Evolutionary conservation across 2,113 vertebrate species (phyloP).

Genomic region (Pteronura brasiliensis): DNA sequence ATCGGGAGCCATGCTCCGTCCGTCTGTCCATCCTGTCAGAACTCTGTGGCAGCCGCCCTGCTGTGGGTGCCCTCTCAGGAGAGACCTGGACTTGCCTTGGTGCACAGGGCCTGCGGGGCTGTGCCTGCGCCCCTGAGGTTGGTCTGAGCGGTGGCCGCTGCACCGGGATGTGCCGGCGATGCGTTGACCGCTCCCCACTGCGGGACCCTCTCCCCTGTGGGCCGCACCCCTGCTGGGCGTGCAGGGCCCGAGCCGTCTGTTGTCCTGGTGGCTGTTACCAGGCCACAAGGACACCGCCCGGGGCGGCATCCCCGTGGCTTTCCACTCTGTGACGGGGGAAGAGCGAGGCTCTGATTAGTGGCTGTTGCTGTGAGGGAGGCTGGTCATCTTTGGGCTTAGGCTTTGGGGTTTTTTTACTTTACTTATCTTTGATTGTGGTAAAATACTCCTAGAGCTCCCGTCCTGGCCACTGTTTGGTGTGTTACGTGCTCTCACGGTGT

Average conservation of each 20-base stretch:
- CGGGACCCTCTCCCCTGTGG: accelerated
- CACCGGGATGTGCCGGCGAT: not conserved
- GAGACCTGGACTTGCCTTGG: not conserved
- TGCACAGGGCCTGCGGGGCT: not conserved
- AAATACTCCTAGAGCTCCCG: accelerated
- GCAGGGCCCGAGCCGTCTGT: accelerated
- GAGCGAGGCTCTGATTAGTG: not conserved
- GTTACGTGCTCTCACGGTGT: accelerated
- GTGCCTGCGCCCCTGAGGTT: not conserved
- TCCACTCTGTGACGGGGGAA: accelerated
- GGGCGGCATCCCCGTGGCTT: accelerated
- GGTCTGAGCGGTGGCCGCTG: not conserved
- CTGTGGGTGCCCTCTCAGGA: accelerated
- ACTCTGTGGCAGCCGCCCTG: not conserved
- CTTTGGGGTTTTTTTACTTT: not conserved
- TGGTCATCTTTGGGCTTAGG: not conserved
- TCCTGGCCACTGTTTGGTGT: accelerated
- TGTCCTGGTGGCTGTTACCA: accelerated
- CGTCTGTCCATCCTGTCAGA: not conserved
- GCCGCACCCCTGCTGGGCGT: accelerated
- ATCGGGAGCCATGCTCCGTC: not conserved
- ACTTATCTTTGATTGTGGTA: too few species aligned
- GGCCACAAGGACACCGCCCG: accelerated
- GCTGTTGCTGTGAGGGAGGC: not conserved
- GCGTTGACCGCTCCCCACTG: not conserved